These are phyloP conservation scores for Callimorpha dominula DNA, from an alignment of 2,888 invertebrate species.

Conservation along the genomic window DNA sequence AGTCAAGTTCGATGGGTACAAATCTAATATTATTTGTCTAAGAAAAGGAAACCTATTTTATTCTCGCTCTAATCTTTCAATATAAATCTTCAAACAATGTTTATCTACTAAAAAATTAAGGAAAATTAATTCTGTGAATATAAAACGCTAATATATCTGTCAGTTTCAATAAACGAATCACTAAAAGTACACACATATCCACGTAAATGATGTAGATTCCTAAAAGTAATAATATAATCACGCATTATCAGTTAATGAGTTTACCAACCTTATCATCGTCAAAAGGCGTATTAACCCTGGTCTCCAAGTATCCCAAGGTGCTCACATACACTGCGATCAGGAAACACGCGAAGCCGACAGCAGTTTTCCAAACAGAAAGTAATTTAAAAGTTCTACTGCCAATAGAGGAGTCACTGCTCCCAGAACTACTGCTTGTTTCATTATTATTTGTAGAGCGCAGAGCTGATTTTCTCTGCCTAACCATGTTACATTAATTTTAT, in stretches of 20 bases:
- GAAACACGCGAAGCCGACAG: slow-evolving; percentile 88
- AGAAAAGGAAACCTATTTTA: not conserved
- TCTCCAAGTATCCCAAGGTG: slow-evolving; percentile 94
- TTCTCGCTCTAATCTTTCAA: not conserved
- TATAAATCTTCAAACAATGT: not conserved
- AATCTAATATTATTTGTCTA: too few relatives aligned
- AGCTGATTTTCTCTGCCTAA: slow-evolving; percentile 69
- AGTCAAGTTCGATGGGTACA: too few relatives aligned
- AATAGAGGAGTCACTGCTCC: slow-evolving; percentile 58
- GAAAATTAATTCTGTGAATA: not conserved
- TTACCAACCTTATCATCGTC: slow-evolving; percentile 90
- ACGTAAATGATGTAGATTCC: not conserved
- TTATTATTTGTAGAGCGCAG: slow-evolving; percentile 62
- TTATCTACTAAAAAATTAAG: not conserved
- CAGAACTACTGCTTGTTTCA: slow-evolving; percentile 73
- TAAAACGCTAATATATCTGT: not conserved
- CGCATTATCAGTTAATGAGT: not conserved
- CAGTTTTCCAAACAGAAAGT: slow-evolving; percentile 86
- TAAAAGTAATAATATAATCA: not conserved
- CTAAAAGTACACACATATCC: not conserved
- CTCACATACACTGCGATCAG: slow-evolving; percentile 91
- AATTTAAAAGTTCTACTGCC: slow-evolving; percentile 59
- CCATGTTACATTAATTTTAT: slow-evolving; percentile 60
- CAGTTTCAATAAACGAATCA: not conserved
- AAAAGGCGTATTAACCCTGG: slow-evolving; percentile 95